Percentiles rank a stretch among this genome's conserved stretches.
phyloP scores from a whole-genome alignment of 2,888 invertebrate genomes.

The Falcaria lacertinaria region DNA sequence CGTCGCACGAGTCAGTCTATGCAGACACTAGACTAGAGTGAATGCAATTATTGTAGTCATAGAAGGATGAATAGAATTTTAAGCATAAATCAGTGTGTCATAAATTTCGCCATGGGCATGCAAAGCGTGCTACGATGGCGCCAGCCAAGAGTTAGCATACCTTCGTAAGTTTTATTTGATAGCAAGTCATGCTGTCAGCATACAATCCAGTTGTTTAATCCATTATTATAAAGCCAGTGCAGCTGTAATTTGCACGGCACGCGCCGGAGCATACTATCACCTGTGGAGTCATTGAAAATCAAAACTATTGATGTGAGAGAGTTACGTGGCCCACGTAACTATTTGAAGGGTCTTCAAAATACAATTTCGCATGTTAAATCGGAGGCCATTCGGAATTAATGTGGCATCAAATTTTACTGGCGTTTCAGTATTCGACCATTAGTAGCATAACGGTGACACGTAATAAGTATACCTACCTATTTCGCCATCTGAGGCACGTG shows the following conservation, averaged over 20 bases:
- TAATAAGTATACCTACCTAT: too few relatives aligned
- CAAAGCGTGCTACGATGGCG: slow-evolving; percentile 34
- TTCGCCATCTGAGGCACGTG: too few relatives aligned
- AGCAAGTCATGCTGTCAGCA: slow-evolving; percentile 14
- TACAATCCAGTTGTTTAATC: slow-evolving; percentile 19
- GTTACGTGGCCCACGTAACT: too few relatives aligned
- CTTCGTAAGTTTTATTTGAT: slow-evolving; percentile 6
- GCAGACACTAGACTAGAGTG: slow-evolving; percentile 11
- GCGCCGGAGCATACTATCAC: slow-evolving; percentile 4
- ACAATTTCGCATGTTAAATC: too few relatives aligned
- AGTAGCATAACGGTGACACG: neutral
- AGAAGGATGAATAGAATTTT: slow-evolving; percentile 48
- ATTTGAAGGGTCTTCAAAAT: too few relatives aligned
- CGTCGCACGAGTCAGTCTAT: neutral
- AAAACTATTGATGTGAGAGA: neutral
- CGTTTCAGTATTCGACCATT: too few relatives aligned
- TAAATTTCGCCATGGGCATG: slow-evolving; percentile 37
- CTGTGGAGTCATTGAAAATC: too few relatives aligned
- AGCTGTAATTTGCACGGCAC: slow-evolving; percentile 7
- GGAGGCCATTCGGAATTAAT: too few relatives aligned
- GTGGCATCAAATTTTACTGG: too few relatives aligned
- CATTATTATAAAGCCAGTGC: slow-evolving; percentile 21
- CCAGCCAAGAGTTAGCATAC: slow-evolving; percentile 14
- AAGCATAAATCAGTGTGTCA: slow-evolving; percentile 52
- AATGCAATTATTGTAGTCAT: slow-evolving; percentile 55